Conservation (phyloP, 2,113 vertebrate species). For the Psittacus erithacus region DNA sequence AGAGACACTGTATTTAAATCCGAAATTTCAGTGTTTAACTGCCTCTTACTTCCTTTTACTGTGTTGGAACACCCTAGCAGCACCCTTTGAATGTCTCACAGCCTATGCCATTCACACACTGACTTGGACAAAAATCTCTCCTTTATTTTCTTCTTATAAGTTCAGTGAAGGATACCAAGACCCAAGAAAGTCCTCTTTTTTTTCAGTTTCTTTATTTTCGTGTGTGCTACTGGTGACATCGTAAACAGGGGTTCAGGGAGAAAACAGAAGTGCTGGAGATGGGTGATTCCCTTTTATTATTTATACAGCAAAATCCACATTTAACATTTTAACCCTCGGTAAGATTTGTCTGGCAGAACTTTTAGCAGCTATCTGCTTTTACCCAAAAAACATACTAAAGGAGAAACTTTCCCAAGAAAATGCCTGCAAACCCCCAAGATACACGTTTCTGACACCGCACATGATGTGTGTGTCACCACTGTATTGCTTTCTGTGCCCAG, state of each 20-base stretch:
- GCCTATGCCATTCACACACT: neutral
- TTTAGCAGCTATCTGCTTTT: neutral
- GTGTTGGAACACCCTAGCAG: neutral
- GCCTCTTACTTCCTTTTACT: neutral
- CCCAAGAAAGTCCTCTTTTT: neutral
- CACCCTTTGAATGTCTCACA: neutral
- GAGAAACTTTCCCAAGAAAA: neutral
- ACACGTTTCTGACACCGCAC: fast-evolving
- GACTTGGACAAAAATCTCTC: neutral
- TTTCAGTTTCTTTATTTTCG: fast-evolving
- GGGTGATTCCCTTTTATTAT: neutral
- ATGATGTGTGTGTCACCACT: fast-evolving
- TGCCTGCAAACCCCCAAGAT: neutral
- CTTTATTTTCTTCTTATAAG: neutral
- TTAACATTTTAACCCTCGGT: neutral
- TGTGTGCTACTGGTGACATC: fast-evolving
- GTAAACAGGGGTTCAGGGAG: neutral
- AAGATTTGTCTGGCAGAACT: neutral
- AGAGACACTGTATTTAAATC: neutral
- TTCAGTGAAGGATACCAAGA: neutral
- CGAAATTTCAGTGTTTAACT: neutral
- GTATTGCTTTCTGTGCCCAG: neutral
- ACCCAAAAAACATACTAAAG: neutral
- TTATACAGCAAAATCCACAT: neutral
- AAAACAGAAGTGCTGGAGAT: neutral